Percentiles rank a stretch among this genome's conserved stretches.
Conservation (phyloP, 2,888 invertebrate species). For the Eupithecia subumbrata region DNA sequence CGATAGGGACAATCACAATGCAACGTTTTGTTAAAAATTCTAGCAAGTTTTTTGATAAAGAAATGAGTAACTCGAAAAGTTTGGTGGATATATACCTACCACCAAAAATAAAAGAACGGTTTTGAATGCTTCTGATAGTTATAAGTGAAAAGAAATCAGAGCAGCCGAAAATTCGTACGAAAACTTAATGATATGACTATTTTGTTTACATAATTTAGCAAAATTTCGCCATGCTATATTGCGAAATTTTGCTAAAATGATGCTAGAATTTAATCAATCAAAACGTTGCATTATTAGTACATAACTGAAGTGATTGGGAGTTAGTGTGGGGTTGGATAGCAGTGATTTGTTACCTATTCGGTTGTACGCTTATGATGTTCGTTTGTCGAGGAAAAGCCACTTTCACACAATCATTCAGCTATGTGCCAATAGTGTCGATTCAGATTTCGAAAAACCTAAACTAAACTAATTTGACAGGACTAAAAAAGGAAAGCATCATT, state of each 20-base stretch:
- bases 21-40: conserved; percentile 13
- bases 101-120: background rate
- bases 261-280: conserved; percentile 21
- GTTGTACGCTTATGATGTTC: conserved; percentile 50
- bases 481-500: too few species aligned
- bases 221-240: background rate
- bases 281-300: conserved; percentile 46
- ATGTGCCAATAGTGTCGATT: conserved; percentile 54
- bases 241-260: background rate
- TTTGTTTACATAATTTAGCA: background rate
- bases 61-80: background rate
- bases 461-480: too few species aligned
- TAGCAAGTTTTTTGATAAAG: background rate
- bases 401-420: conserved; percentile 79
- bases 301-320: conserved; percentile 79
- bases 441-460: too few species aligned
- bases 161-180: background rate
- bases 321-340: conserved; percentile 34
- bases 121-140: background rate
- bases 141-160: background rate
- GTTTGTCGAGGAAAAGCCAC: conserved; percentile 81
- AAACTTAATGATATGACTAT: background rate
- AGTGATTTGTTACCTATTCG: conserved; percentile 17
- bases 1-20: conserved; percentile 19
- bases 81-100: background rate